Base-by-base conservation (phyloP, 1,140 invertebrate genomes). In the Neotoxoptera formosana region DNA sequence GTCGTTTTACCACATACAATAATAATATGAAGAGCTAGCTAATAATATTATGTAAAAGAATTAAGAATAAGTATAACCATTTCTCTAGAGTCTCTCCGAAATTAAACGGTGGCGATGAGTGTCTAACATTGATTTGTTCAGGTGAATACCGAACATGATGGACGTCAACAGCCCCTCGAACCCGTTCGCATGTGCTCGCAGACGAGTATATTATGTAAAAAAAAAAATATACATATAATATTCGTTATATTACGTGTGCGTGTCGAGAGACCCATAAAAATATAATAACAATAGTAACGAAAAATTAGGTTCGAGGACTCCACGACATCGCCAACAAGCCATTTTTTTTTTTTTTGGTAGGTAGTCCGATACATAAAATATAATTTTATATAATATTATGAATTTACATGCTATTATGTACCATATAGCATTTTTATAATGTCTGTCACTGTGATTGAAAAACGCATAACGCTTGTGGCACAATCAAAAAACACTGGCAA, bases 261-360 rank as follows among this genome's bases (percentile, higher is more conserved):
- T 92, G 91, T 92, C 91, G 76, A 92, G 67, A 81, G 60, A 92
- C 34, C 67, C 91, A 92, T 81, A 83, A 92, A 84, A 92, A 83
- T 89, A 53, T 47, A 88, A 21, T 53, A 89, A 88, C 53, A 88
- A 53, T 53, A 36, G 36, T 89, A 88, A 89, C 87, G 25, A 56
- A 92, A 92, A 91, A 67, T 9, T 48, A 20, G 9, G 76, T 76
- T 83, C 47, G 76, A 92, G 67, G 76, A 92, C 76, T 92, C 76
- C 9, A 21, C 47, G 47, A 83, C 83, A 53, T 92, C 47, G 45
- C 51, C 90, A 91, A 91, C 47, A 91, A 91, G 89, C 20, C 8
- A 41, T 41, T 41, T 41, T 41, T 67, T 34, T 81, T 91, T 91
- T 56, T 7, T 30, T 51, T 53, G 21, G 21, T 53, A 11, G n/a